Base-by-base conservation (phyloP, 2,113 vertebrate genomes). In the Trinectes maculatus region DNA sequence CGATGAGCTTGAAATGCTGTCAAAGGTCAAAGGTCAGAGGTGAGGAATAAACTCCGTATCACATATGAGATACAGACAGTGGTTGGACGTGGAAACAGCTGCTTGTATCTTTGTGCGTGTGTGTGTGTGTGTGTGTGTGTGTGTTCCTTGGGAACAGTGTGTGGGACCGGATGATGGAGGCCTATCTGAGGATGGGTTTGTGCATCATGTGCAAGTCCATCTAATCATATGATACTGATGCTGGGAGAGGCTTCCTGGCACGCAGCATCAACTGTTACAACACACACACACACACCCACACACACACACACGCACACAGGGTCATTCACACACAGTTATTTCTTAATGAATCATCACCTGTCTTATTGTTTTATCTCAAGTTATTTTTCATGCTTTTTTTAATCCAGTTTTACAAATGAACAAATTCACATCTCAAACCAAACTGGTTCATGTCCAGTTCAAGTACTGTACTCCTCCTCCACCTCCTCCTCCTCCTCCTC, bases 191-290 rank as follows among this genome's bases (percentile, higher is more conserved):
- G 6, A 70, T 67, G 62, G 46, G 73, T 78, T 80, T 71, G 54
- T 76, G 80, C 75, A 86, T 91, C 87, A 89, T 86, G 86, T 82
- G 79, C 72, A 36, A 60, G 74, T 87, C 74, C 83, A 85, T 91
- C 87, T 88, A 83, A 89, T 91, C 89, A 89, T 87, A 83, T 88
- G 88, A 90, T 85, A 82, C 80, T 74, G 71, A 85, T 85, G 79
- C 70, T 66, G 83, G 82, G 82, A 85, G 83, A 83, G 80, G 78
- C 74, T 92, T 91, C 85, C 87, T 87, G 69, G 66, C 67, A 74
- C 43, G 51, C 28, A 54, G 19, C 55, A n/a, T n/a, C n/a, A n/a
- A n/a, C n/a, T n/a, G n/a, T n/a, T n/a, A n/a, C n/a, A n/a, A n/a
- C n/a, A 16, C 58, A 54, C 31, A 62, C 49, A 71, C 12, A 3